Percentiles rank a stretch among this genome's conserved stretches.
Evolutionary conservation across 2,797 vertebrate genomes (phyloP).

Genomic region (Menidia menidia): DNA sequence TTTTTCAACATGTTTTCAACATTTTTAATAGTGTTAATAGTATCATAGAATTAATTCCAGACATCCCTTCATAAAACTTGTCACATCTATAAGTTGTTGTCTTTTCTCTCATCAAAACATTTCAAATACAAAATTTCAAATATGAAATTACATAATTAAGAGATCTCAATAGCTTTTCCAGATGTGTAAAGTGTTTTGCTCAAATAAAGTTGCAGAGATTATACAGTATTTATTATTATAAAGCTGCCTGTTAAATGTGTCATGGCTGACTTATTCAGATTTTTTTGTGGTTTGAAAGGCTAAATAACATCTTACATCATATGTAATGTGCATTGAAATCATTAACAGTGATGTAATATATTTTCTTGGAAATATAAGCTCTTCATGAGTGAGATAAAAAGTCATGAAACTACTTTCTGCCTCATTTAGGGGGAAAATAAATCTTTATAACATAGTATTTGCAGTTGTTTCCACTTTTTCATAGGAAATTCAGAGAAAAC

Average conservation of each 20-base stretch:
- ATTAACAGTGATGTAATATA: background rate
- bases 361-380: background rate
- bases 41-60: no score
- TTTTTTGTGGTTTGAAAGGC: background rate
- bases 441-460: background rate
- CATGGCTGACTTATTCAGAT: background rate
- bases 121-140: no score
- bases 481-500: background rate
- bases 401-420: background rate
- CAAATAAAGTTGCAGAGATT: background rate
- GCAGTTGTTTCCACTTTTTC: background rate
- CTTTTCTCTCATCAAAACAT: no score
- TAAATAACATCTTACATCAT: conserved; percentile 1
- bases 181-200: no score
- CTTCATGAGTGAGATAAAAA: background rate
- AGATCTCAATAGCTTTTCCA: no score
- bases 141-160: no score
- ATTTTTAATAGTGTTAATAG: no score
- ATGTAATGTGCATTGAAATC: background rate
- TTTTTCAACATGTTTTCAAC: no score
- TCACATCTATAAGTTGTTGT: no score
- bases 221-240: background rate
- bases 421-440: background rate
- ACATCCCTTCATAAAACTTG: no score
- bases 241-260: background rate